phyloP scores from a whole-genome alignment of 1,140 invertebrate genomes.

The Pseudomyrmex concolor region DNA sequence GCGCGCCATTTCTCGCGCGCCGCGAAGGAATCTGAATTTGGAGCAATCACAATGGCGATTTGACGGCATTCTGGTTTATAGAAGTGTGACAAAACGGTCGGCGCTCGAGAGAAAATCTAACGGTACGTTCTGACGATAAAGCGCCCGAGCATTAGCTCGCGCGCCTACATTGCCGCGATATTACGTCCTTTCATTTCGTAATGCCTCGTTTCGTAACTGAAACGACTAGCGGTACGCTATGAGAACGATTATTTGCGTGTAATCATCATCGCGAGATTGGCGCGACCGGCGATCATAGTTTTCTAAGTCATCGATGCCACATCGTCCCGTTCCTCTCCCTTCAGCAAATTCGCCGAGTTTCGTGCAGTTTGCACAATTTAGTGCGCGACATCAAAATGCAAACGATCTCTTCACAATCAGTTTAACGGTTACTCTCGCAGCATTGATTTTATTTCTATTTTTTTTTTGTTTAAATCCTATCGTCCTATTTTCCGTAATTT shows the following conservation, averaged over 20 bases:
- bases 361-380: neutral
- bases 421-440: neutral
- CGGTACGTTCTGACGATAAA: constrained; percentile 68
- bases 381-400: neutral
- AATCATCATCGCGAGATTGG: constrained; percentile 14
- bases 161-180: constrained; percentile 76
- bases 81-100: constrained; percentile 73
- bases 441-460: too few relatives aligned
- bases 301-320: neutral
- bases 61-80: constrained; percentile 55
- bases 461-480: too few relatives aligned
- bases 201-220: constrained; percentile 80
- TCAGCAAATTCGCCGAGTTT: neutral
- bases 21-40: constrained; percentile 42
- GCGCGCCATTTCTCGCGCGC: neutral
- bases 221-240: constrained; percentile 75
- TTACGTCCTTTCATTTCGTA: constrained; percentile 82
- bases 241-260: constrained; percentile 44
- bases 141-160: constrained; percentile 65
- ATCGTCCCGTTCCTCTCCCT: neutral
- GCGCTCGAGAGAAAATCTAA: constrained; percentile 80
- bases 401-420: neutral
- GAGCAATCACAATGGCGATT: constrained; percentile 58
- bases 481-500: too few relatives aligned
- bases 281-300: constrained; percentile 9